Evolutionary conservation across 2,888 invertebrate genomes (phyloP).

Genomic region (Nymphalis polychloros): DNA sequence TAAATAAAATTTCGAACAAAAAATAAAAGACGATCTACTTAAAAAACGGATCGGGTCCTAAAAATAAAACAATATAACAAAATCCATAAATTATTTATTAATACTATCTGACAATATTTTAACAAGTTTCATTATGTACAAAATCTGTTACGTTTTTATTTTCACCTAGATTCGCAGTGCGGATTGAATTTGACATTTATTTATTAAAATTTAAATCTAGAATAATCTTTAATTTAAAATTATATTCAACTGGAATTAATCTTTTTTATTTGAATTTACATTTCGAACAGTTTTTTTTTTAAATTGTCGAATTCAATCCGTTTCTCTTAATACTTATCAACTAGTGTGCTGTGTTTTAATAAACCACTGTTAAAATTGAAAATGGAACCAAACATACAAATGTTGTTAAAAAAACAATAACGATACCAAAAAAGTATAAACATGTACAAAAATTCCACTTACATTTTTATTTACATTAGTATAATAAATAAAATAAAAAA

Average conservation of each 20-base stretch:
- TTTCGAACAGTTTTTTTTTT: neutral
- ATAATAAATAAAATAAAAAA: constrained; percentile 41
- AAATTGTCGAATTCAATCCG: constrained; percentile 26
- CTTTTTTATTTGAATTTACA: neutral
- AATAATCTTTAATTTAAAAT: neutral
- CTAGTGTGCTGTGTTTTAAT: constrained; percentile 35
- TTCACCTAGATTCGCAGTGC: constrained; percentile 27
- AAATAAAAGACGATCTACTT: no score
- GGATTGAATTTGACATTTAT: constrained; percentile 30
- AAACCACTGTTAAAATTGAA: constrained; percentile 24
- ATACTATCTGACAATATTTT: constrained; percentile 77
- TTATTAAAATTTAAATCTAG: neutral
- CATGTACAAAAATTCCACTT: constrained; percentile 9
- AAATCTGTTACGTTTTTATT: constrained; percentile 48
- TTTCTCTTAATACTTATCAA: constrained; percentile 34
- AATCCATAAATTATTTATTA: constrained; percentile 81
- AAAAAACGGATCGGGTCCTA: no score
- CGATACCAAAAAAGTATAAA: constrained; percentile 16
- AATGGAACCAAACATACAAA: constrained; percentile 16
- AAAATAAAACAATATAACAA: constrained; percentile 53
- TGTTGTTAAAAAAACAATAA: constrained; percentile 26
- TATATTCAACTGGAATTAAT: neutral
- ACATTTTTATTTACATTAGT: constrained; percentile 56
- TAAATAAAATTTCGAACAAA: no score
- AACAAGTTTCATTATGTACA: constrained; percentile 78